Evolutionary conservation across 1,140 invertebrate species (phyloP).

Genomic region (Phortica variegata): DNA sequence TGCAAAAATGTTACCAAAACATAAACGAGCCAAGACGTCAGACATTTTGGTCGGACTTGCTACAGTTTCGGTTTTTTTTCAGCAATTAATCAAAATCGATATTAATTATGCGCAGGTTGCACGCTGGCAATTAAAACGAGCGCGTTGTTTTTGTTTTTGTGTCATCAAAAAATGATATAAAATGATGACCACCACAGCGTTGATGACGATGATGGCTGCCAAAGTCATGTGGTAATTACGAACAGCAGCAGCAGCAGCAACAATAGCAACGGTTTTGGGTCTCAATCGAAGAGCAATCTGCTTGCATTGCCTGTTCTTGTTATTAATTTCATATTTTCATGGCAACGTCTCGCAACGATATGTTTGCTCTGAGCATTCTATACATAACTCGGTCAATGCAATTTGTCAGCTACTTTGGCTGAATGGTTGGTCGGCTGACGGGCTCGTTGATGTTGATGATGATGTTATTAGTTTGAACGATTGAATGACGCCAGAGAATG

Average conservation of each 20-base stretch:
- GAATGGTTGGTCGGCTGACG: too few species aligned
- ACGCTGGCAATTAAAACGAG: neutral
- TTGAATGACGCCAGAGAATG: constrained; percentile 3
- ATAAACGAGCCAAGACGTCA: neutral
- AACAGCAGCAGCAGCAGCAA: constrained; percentile 3
- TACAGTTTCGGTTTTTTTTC: constrained; percentile 2
- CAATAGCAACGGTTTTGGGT: too few species aligned
- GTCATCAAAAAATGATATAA: too few species aligned
- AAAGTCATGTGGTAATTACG: constrained; percentile 19
- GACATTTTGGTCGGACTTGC: neutral
- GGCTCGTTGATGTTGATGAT: too few species aligned
- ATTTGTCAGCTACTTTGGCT: constrained; percentile 19
- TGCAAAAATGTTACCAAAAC: constrained; percentile 2
- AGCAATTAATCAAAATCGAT: constrained; percentile 30
- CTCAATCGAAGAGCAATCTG: too few species aligned
- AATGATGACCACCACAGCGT: too few species aligned
- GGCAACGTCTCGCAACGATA: constrained; percentile 6
- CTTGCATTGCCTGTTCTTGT: too few species aligned
- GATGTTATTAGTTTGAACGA: constrained; percentile 25
- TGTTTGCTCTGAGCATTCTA: constrained; percentile 23
- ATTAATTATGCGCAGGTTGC: constrained; percentile 25
- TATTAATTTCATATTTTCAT: neutral
- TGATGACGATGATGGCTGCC: too few species aligned
- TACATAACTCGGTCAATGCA: constrained; percentile 18
- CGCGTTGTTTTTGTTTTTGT: too few species aligned